These are phyloP conservation scores for Eriocheir sinensis DNA, from an alignment of 1,140 invertebrate species.

Conservation along the genomic window DNA sequence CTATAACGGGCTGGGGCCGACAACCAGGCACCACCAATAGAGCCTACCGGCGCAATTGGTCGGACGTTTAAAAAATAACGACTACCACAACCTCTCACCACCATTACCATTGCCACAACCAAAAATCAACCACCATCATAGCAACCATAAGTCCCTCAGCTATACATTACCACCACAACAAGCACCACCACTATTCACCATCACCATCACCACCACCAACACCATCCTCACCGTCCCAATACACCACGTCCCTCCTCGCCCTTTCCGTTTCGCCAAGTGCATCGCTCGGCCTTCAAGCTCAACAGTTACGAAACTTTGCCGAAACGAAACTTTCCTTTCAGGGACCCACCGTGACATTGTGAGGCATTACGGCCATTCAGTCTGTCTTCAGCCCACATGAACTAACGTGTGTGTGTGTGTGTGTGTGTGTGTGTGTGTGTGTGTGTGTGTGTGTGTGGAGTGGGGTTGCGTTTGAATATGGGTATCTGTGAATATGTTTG, in stretches of 20 bases:
- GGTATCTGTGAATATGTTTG: no score
- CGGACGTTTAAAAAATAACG: no score
- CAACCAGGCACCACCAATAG: no score
- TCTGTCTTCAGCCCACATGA: not conserved
- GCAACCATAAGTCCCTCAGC: no score
- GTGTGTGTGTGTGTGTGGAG: no score
- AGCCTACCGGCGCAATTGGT: no score
- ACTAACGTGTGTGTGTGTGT: not conserved
- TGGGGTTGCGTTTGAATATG: no score
- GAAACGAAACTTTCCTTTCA: slow-evolving; percentile 17
- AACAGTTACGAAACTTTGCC: not conserved
- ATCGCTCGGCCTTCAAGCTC: not conserved
- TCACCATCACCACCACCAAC: not conserved
- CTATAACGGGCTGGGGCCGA: no score
- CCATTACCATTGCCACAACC: no score
- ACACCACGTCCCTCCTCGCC: no score
- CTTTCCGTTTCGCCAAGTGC: not conserved
- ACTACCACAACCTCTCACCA: no score
- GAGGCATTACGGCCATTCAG: not conserved
- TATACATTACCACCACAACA: not conserved
- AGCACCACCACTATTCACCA: not conserved
- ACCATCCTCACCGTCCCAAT: not conserved
- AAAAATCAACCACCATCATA: no score
- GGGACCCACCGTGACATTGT: not conserved
- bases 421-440: not conserved